These are phyloP conservation scores for Brenthis ino DNA, from an alignment of 2,888 invertebrate species.

Conservation along the genomic window DNA sequence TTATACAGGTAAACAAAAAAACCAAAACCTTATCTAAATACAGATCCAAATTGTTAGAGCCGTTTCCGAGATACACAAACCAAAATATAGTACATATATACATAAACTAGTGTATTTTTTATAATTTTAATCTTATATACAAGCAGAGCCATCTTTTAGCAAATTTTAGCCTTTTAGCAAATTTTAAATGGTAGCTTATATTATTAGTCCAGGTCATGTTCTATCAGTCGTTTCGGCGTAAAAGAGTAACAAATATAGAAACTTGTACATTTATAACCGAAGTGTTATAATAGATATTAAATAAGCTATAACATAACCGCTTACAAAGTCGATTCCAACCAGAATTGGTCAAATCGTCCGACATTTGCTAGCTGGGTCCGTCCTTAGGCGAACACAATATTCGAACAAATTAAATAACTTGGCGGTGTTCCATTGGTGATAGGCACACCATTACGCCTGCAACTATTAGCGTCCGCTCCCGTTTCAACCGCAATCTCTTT, in stretches of 20 bases:
- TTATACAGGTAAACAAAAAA: too few relatives aligned
- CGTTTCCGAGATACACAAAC: too few relatives aligned
- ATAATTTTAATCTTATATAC: too few relatives aligned
- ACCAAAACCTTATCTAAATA: too few relatives aligned
- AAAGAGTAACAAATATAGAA: too few relatives aligned
- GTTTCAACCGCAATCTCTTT: conserved; percentile 64
- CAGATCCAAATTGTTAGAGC: too few relatives aligned
- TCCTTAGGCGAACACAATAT: conserved; percentile 31
- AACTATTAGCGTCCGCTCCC: conserved; percentile 58
- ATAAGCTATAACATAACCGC: not conserved
- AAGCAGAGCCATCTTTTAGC: not conserved
- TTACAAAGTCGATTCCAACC: conserved; percentile 1
- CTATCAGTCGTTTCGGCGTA: too few relatives aligned
- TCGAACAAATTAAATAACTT: conserved; percentile 49
- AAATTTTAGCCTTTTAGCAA: not conserved
- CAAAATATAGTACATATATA: not conserved
- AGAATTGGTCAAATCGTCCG: conserved; percentile 13
- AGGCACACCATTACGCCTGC: conserved; percentile 59
- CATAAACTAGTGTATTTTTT: too few relatives aligned
- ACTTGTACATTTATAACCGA: too few relatives aligned
- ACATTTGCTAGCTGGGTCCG: conserved; percentile 18
- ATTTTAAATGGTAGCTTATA: too few relatives aligned
- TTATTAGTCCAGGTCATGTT: too few relatives aligned
- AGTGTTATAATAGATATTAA: not conserved
- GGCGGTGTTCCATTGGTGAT: conserved; percentile 57